Evolutionary conservation across 2,113 vertebrate genomes (phyloP).

Genomic region (Sclerurus mexicanus): DNA sequence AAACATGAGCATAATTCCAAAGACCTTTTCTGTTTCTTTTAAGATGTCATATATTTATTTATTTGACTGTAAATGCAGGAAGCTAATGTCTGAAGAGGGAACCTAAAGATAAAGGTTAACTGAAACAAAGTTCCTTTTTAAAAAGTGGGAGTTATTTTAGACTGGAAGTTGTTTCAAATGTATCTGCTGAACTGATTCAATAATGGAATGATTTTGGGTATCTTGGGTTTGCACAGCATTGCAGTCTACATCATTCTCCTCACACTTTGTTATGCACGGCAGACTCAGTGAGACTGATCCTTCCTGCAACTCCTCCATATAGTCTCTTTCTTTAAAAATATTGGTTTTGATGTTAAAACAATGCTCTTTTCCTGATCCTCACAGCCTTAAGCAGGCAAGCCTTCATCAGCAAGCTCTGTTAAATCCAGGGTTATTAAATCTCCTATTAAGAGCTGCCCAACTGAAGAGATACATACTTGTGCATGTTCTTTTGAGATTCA

Average conservation of each 20-base stretch:
- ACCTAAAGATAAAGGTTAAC: neutral
- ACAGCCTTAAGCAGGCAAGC: neutral
- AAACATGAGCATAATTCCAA: rapidly evolving
- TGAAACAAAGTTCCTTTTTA: neutral
- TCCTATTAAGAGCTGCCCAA: neutral
- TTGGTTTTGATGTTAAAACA: neutral
- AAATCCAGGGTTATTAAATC: neutral
- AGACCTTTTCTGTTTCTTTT: neutral
- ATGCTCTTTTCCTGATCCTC: neutral
- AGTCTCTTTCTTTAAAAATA: neutral
- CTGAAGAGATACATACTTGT: neutral
- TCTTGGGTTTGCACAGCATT: neutral
- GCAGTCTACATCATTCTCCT: neutral
- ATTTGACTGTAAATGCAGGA: neutral
- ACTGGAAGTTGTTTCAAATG: neutral
- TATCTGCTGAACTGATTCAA: neutral
- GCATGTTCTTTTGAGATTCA: neutral
- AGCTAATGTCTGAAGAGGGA: neutral
- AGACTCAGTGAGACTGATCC: neutral
- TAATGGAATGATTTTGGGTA: neutral
- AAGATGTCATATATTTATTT: neutral
- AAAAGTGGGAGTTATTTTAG: neutral
- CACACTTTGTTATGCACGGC: neutral
- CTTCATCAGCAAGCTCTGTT: conserved; percentile 16
- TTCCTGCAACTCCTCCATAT: neutral